Conservation (phyloP, 2,888 invertebrate genomes). For the Drosophila buzzatii region DNA sequence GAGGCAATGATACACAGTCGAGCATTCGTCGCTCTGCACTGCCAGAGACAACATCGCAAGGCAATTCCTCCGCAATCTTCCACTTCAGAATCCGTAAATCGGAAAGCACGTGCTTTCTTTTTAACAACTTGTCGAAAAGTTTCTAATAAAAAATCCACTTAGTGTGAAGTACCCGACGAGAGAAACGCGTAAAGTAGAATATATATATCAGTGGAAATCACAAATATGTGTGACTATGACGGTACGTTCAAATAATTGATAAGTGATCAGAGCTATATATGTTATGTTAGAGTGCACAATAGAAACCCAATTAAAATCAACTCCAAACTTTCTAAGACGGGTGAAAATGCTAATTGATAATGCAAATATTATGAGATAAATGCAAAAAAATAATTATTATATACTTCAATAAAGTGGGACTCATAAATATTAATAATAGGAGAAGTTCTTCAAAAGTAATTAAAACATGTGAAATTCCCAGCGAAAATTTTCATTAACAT, state of each 20-base stretch:
- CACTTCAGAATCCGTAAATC: conserved; percentile 18
- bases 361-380: background rate
- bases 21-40: conserved; percentile 34
- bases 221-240: conserved; percentile 49
- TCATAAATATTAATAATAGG: background rate
- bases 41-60: conserved; percentile 35
- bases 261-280: conserved; percentile 17
- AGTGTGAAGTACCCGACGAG: conserved; percentile 24
- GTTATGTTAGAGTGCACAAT: conserved; percentile 14
- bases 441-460: background rate
- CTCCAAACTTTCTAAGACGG: conserved; percentile 4
- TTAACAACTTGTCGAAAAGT: conserved; percentile 24
- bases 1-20: conserved; percentile 7
- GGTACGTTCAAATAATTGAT: conserved; percentile 40
- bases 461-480: background rate
- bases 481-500: too few species aligned
- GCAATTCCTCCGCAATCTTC: conserved; percentile 10
- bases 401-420: background rate
- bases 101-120: conserved; percentile 37
- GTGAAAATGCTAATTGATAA: background rate
- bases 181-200: background rate
- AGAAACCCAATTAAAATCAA: conserved; percentile 5
- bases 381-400: background rate
- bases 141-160: conserved; percentile 23
- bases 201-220: conserved; percentile 7